These are phyloP conservation scores for Hypsopygia costalis DNA, from an alignment of 2,888 invertebrate species.

Conservation along the genomic window DNA sequence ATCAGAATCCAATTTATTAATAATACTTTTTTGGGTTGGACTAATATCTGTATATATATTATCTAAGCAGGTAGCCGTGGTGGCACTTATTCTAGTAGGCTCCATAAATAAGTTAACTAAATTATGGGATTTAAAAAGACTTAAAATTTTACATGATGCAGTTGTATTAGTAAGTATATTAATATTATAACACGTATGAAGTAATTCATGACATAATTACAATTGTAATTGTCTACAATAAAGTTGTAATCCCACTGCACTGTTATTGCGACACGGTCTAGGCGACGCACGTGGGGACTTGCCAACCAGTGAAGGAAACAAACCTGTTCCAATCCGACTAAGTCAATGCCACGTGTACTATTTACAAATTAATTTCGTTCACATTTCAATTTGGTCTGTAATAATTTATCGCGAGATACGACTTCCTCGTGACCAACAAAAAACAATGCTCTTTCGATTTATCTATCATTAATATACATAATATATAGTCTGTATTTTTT, in stretches of 20 bases:
- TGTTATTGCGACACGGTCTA: not conserved
- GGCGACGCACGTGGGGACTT: constrained; percentile 12
- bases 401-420: not conserved
- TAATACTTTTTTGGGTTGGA: too few species aligned
- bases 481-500: constrained; percentile 3
- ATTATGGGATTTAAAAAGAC: too few species aligned
- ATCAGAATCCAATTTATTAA: too few species aligned
- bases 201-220: too few species aligned
- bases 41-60: too few species aligned
- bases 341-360: constrained; percentile 31
- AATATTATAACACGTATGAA: too few species aligned
- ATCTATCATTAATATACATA: not conserved
- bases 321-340: constrained; percentile 30
- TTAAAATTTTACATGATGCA: too few species aligned
- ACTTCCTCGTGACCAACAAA: not conserved
- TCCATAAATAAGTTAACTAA: too few species aligned
- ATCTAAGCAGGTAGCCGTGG: too few species aligned
- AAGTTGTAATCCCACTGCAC: not conserved
- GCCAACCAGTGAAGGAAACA: constrained; percentile 13
- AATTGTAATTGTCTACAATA: not conserved
- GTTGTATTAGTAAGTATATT: too few species aligned
- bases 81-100: too few species aligned
- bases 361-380: constrained; percentile 20
- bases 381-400: constrained; percentile 23
- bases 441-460: too few species aligned